Base-by-base conservation (phyloP, 2,888 invertebrate species). In the Zygothrica quintamaculata region DNA sequence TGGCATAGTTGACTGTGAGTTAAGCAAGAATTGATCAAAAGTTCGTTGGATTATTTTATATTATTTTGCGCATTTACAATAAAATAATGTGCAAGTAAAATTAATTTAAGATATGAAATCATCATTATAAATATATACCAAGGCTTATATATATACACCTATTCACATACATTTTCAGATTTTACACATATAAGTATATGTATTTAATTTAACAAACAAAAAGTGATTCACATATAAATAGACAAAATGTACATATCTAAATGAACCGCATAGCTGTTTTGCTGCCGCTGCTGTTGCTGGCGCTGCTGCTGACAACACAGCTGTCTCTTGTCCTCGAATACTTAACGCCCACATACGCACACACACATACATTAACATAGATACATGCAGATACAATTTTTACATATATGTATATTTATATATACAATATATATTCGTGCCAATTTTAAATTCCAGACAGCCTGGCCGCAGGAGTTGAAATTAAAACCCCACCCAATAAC, bases 211-310 rank as follows among this genome's bases (percentile, higher is more conserved):
- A 82, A 78, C 82, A 84, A 81, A 84, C 79, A 81, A 81, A 70
- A 62, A 76, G 26, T 84, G 85, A 81, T 71, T 84, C 85, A 84
- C 74, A 84, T 69, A 78, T 71, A 81, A 85, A 81, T 82, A 81
- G 82, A 59, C 64, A 43, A 56, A 59, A 57, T 6, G 11, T 13
- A 40, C 50, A 71, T 59, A 67, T 68, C 29, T 47, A 57, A 71
- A 60, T 50, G 26, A 60, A 31, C 58, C 40, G 67, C 9, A 59
- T 53, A 60, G 68, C 62, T 48, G 52, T 7, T n/a, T n/a, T n/a
- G n/a, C n/a, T n/a, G n/a, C n/a, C n/a, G n/a, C n/a, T n/a, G n/a
- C n/a, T 5, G 29, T 5, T 9, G 29, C n/a, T 29, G 7, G 3
- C 9, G n/a, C 9, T n/a, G 60, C 43, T 29, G 36, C 58, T 57